Evolutionary conservation across 2,113 vertebrate genomes (phyloP).

Genomic region (Salvelinus alpinus): DNA sequence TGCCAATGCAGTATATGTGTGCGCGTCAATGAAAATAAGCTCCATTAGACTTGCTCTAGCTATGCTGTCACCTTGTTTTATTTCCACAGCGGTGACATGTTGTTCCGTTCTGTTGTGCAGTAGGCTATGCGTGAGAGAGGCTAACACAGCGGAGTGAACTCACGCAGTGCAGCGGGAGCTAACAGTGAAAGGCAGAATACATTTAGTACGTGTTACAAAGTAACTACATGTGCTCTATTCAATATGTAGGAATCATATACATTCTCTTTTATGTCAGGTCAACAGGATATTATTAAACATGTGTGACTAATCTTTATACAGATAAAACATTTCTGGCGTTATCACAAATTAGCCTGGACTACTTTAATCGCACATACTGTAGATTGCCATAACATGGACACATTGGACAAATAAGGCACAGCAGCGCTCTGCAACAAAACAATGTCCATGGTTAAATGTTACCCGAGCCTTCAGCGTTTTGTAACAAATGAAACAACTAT

Average conservation of each 20-base stretch:
- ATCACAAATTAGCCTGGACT: background rate
- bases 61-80: slow-evolving; percentile 48
- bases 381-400: background rate
- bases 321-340: slow-evolving; percentile 1
- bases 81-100: slow-evolving; percentile 48
- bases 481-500: background rate
- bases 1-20: no score
- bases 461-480: background rate
- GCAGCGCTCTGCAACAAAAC: background rate
- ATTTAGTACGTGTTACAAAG: no score
- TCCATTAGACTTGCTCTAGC: slow-evolving; percentile 7
- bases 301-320: slow-evolving; percentile 25
- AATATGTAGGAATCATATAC: no score
- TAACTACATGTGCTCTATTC: no score
- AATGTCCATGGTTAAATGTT: background rate
- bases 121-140: no score
- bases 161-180: no score
- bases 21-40: slow-evolving; percentile 28
- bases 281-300: slow-evolving; percentile 11
- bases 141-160: no score
- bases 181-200: no score
- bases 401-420: background rate
- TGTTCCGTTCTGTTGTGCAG: slow-evolving; percentile 13
- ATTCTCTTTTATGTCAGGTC: background rate
- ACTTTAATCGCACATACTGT: no score